Percentiles rank a stretch among this genome's conserved stretches.
Evolutionary conservation across 2,113 vertebrate genomes (phyloP).

Genomic region (Dolichallabes microphthalmus): DNA sequence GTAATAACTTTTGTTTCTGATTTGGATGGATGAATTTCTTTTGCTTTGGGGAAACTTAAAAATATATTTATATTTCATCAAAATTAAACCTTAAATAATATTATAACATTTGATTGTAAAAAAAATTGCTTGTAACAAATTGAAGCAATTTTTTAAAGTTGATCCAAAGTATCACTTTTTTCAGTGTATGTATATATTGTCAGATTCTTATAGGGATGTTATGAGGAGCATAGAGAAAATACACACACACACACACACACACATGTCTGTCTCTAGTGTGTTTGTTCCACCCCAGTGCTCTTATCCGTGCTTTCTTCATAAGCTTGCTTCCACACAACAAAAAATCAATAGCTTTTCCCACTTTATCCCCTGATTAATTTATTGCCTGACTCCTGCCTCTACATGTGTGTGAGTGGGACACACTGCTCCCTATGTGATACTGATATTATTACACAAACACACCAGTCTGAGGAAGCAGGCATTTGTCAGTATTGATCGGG

Average conservation of each 20-base stretch:
- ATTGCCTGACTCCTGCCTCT: slow-evolving; percentile 48
- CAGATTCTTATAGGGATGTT: too few species aligned
- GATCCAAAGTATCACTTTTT: too few species aligned
- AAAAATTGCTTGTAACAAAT: too few species aligned
- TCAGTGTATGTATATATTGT: too few species aligned
- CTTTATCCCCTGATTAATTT: slow-evolving; percentile 59
- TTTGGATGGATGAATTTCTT: too few species aligned
- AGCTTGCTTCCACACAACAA: slow-evolving; percentile 77
- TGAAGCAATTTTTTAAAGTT: too few species aligned
- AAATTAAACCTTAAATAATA: too few species aligned
- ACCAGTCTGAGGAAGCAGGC: slow-evolving; percentile 64
- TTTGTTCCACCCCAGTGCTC: slow-evolving; percentile 67
- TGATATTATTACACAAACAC: slow-evolving; percentile 73
- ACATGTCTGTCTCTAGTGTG: slow-evolving; percentile 30
- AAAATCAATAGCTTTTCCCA: slow-evolving; percentile 77
- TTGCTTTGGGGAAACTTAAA: too few species aligned
- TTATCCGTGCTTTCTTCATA: slow-evolving; percentile 64
- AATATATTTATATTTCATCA: too few species aligned
- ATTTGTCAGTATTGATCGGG: slow-evolving; percentile 54
- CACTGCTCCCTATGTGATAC: slow-evolving; percentile 71
- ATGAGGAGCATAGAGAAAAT: too few species aligned
- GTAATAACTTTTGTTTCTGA: too few species aligned
- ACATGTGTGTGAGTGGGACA: slow-evolving; percentile 59
- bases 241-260: slow-evolving; percentile 32
- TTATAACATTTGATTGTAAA: too few species aligned